Evolutionary conservation across 1,140 invertebrate genomes (phyloP), one percentile per base, ranked within the genome.

Genomic region (Drosophila fuyamai): DNA sequence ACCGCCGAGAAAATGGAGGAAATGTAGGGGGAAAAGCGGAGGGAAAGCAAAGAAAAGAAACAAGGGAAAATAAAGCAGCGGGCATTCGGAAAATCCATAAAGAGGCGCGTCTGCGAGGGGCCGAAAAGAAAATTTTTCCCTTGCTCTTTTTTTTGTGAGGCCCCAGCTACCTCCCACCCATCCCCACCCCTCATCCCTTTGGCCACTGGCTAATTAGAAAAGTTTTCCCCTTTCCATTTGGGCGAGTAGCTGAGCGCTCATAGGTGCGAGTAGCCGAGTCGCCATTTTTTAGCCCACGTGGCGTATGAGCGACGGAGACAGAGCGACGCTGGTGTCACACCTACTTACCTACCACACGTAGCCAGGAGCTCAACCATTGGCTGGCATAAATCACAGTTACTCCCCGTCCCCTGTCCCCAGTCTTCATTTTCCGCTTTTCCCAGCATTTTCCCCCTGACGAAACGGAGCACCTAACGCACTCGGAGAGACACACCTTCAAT

Each of bases 341-440:
- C 85, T 91, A 88, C 83, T 80, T 67, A 77, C 58, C 66, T 62
- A 79, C 66, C 61, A 58, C 53, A 73, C 70, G 68, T 73, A 61
- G 47, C 70, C 68, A 73, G 73, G 86, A 92, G 80, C 83, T 79
- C 90, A 88, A 92, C 90, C 90, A 92, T 92, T 92, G 90, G 90
- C 76, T 92, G 90, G 83, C 79, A 92, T 92, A 92, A 92, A 92
- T 92, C 90, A 92, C 84, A 68, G 73, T 77, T 61, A 50, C 58
- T 72, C 50, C 50, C 48, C 9, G 9, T 12, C 44, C 16, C 44
- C 43, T 18, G 16, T 43, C 13, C 16, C 65, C 59, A 7, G 18
- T 13, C 36, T 60, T 38, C 29, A 18, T 23, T 27, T 23, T 27
- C 13, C n/a, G 4, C n/a, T 10, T 32, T 12, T n/a, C 35, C 14